Percentiles rank a stretch among this genome's conserved stretches.
Evolutionary conservation across 2,888 invertebrate species (phyloP).

Genomic region (Oxytorus armatus): DNA sequence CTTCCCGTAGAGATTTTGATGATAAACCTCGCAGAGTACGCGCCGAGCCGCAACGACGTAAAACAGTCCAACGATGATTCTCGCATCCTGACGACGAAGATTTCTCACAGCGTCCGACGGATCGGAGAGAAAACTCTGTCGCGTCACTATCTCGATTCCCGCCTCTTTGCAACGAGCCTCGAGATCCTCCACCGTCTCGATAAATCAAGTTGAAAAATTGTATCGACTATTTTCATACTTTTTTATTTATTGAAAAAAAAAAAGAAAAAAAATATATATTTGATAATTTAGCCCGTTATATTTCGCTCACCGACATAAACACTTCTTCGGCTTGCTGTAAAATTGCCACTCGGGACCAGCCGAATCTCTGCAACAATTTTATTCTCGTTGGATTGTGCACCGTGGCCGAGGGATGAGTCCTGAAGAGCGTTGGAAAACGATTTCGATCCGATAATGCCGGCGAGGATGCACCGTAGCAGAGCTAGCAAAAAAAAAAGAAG

Average conservation of each 20-base stretch:
- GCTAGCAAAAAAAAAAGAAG: slow-evolving; percentile 86
- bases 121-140: slow-evolving; percentile 98
- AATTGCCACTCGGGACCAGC: slow-evolving; percentile 98
- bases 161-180: slow-evolving; percentile 96
- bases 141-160: slow-evolving; percentile 97
- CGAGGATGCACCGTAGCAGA: slow-evolving; percentile 99
- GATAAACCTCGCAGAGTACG: slow-evolving; percentile 98
- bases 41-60: slow-evolving; percentile 98
- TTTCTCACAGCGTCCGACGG: slow-evolving; percentile 98
- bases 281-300: not conserved
- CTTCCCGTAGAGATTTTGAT: slow-evolving; percentile 96
- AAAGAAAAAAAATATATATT: slow-evolving; percentile 1
- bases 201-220: not conserved
- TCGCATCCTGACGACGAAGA: slow-evolving; percentile 96
- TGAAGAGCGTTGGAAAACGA: slow-evolving; percentile 98
- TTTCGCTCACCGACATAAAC: slow-evolving; percentile 92
- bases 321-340: slow-evolving; percentile 99
- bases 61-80: slow-evolving; percentile 99
- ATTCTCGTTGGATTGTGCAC: slow-evolving; percentile 99
- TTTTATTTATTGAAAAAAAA: not conserved
- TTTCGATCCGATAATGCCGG: slow-evolving; percentile 98
- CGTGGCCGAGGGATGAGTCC: slow-evolving; percentile 99
- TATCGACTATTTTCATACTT: not conserved
- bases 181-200: slow-evolving; percentile 97
- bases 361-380: slow-evolving; percentile 97